Conservation (phyloP, 2,797 vertebrate genomes). For the Basileuterus tristriatus region DNA sequence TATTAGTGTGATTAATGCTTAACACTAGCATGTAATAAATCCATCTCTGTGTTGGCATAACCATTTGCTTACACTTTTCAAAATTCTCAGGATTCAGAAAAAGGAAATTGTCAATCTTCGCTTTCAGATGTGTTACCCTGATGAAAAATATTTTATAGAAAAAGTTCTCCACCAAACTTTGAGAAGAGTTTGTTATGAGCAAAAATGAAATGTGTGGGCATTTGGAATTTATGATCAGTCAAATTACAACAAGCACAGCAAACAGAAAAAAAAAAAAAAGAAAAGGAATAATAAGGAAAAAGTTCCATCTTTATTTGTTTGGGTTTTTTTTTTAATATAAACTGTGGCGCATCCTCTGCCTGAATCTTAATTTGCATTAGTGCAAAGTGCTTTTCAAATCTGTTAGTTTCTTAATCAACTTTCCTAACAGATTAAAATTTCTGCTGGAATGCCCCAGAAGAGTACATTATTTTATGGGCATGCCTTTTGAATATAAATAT, state of each 20-base stretch:
- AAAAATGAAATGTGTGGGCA: neutral
- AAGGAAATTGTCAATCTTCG: neutral
- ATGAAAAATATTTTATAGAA: neutral
- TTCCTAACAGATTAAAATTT: neutral
- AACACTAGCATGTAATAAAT: neutral
- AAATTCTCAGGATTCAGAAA: neutral
- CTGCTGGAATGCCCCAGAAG: neutral
- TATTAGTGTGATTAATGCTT: neutral
- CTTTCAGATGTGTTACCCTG: neutral
- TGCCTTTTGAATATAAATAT: neutral
- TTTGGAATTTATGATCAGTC: neutral
- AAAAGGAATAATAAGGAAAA: neutral
- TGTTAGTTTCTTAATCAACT: neutral
- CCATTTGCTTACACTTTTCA: neutral
- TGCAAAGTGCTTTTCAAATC: neutral
- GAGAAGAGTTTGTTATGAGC: neutral
- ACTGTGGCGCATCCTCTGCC: neutral
- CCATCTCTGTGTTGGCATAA: neutral
- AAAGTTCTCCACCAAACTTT: neutral
- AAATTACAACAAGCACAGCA: neutral
- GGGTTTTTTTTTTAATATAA: neutral
- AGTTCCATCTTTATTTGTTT: neutral
- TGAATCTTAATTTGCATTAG: neutral
- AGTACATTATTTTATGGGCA: neutral
- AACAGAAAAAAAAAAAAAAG: neutral